Conservation (phyloP, 1,140 invertebrate genomes). For the Pollicipes pollicipes region DNA sequence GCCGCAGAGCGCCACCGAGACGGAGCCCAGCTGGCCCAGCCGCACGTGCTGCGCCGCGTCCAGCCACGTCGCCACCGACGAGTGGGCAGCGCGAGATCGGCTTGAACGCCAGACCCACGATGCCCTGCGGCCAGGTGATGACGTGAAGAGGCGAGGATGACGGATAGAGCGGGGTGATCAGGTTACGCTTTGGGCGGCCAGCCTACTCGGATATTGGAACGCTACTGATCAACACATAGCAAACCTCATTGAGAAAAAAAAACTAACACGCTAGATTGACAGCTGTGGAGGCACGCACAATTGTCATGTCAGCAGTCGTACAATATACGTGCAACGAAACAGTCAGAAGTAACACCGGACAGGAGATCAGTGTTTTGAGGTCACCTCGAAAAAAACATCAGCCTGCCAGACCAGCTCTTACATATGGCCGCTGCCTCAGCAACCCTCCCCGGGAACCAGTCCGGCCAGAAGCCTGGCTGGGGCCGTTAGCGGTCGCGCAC, state of each 20-base stretch:
- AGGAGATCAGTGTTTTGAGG: no score
- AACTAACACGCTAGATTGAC: background rate
- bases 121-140: slow-evolving; percentile 23
- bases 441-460: no score
- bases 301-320: no score
- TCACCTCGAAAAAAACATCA: no score
- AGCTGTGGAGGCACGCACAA: background rate
- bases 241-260: background rate
- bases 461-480: no score
- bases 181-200: no score
- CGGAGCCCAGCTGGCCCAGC: background rate
- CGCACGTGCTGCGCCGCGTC: background rate
- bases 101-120: slow-evolving; percentile 30
- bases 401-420: no score
- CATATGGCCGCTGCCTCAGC: no score
- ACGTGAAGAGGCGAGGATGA: background rate
- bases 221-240: background rate
- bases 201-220: background rate
- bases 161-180: no score
- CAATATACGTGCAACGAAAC: background rate
- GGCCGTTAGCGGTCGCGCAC: slow-evolving; percentile 1
- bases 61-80: slow-evolving; percentile 12
- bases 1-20: slow-evolving; percentile 13
- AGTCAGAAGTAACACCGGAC: background rate
- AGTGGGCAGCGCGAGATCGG: slow-evolving; percentile 23